phyloP scores from a whole-genome alignment of 1,140 invertebrate species.

The Diuraphis noxia region DNA sequence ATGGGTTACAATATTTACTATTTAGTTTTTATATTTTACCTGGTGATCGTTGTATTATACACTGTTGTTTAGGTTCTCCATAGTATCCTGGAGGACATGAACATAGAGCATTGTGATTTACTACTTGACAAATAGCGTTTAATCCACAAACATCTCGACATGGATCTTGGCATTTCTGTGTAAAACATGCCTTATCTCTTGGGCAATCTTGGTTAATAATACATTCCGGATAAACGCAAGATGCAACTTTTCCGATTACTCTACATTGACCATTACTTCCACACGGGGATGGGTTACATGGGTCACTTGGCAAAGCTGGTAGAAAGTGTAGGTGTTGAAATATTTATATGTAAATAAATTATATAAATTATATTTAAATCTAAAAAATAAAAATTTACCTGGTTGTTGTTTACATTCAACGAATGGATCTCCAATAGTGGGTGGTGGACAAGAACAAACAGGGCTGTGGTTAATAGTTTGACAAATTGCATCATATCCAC shows the following conservation, averaged over 20 bases:
- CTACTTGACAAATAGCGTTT: slow-evolving; percentile 80
- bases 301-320: slow-evolving; percentile 64
- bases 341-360: background rate
- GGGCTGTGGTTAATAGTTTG: slow-evolving; percentile 78
- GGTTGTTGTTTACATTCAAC: slow-evolving; percentile 66
- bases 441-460: slow-evolving; percentile 74
- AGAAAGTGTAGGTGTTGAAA: slow-evolving; percentile 49
- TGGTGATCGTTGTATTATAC: slow-evolving; percentile 61
- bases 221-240: slow-evolving; percentile 83
- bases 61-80: slow-evolving; percentile 79
- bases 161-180: slow-evolving; percentile 79
- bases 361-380: background rate
- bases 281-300: slow-evolving; percentile 81
- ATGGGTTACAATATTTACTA: no score
- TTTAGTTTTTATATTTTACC: slow-evolving; percentile 19
- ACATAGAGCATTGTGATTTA: slow-evolving; percentile 81
- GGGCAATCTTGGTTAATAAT: slow-evolving; percentile 82
- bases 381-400: slow-evolving; percentile 58
- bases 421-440: slow-evolving; percentile 77
- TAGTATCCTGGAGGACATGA: slow-evolving; percentile 77
- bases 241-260: slow-evolving; percentile 69
- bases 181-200: slow-evolving; percentile 77
- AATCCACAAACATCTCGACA: slow-evolving; percentile 79
- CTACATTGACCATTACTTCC: slow-evolving; percentile 78
- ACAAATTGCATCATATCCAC: slow-evolving; percentile 71